Evolutionary conservation across 2,888 invertebrate species (phyloP).

Genomic region (Ditylenchus weischeri): DNA sequence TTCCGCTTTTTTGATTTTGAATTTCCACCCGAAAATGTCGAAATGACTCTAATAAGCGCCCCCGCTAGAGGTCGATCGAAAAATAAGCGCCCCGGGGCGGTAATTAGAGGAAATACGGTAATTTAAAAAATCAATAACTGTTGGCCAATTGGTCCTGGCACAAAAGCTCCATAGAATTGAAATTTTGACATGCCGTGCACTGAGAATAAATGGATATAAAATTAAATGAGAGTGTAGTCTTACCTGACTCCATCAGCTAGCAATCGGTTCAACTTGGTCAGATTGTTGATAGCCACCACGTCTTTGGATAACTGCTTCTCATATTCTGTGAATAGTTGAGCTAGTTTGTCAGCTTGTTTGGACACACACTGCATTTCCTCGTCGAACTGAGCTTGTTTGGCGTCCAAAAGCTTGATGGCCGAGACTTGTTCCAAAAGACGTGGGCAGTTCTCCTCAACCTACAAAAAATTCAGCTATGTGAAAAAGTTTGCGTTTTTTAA

Average conservation of each 20-base stretch:
- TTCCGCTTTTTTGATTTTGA: too few species aligned
- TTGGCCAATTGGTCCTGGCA: too few species aligned
- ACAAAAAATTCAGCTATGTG: constrained; percentile 10
- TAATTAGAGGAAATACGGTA: too few species aligned
- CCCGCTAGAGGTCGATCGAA: too few species aligned
- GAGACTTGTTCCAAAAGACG: constrained; percentile 54
- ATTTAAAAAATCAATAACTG: too few species aligned
- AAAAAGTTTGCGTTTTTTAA: too few species aligned
- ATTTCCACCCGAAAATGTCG: too few species aligned
- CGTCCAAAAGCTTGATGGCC: constrained; percentile 51
- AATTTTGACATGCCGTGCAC: too few species aligned
- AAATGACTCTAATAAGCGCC: too few species aligned
- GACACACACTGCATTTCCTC: constrained; percentile 43
- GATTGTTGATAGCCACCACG: constrained; percentile 27
- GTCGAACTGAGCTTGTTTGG: constrained; percentile 43
- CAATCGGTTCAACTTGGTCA: constrained; percentile 32
- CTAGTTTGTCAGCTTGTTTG: constrained; percentile 32
- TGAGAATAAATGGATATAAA: neutral
- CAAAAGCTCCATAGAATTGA: too few species aligned
- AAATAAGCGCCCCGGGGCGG: too few species aligned
- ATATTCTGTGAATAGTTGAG: constrained; percentile 14
- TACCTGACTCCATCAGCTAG: constrained; percentile 36
- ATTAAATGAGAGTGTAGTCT: constrained; percentile 1
- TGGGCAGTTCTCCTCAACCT: constrained; percentile 55
- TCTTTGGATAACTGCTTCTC: constrained; percentile 14